Evolutionary conservation across 1,140 invertebrate genomes (phyloP).

Genomic region (Drosophila bocqueti): DNA sequence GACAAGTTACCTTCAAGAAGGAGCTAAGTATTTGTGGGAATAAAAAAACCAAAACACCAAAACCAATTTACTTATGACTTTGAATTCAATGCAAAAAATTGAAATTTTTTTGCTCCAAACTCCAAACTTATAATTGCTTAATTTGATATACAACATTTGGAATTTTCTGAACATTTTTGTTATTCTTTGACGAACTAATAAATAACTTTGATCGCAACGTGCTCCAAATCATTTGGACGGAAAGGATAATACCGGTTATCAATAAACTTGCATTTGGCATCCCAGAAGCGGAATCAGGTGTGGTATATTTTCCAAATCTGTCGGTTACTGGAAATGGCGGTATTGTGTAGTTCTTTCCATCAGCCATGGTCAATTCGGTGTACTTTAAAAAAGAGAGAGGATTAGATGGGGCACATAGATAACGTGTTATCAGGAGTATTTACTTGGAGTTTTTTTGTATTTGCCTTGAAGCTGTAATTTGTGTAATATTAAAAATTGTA

Average conservation of each 20-base stretch:
- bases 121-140: not conserved
- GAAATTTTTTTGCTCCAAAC: too few relatives aligned
- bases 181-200: not conserved
- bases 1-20: not conserved
- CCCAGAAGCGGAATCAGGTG: not conserved
- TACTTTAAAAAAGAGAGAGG: not conserved
- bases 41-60: not conserved
- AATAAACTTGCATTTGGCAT: not conserved
- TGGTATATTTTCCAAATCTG: too few relatives aligned
- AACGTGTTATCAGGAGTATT: too few relatives aligned
- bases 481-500: not conserved
- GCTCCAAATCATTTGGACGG: not conserved
- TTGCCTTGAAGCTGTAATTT: not conserved
- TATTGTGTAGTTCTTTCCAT: not conserved
- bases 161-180: too few relatives aligned
- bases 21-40: not conserved
- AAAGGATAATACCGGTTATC: not conserved
- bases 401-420: not conserved
- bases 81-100: not conserved
- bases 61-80: not conserved
- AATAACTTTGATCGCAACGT: not conserved
- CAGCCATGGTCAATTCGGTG: constrained; percentile 1
- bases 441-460: not conserved
- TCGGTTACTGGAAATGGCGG: not conserved
- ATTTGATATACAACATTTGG: not conserved